Evolutionary conservation across 2,797 vertebrate genomes (phyloP), one percentile per base, ranked within the genome.

Genomic region (Xerus rutilus): DNA sequence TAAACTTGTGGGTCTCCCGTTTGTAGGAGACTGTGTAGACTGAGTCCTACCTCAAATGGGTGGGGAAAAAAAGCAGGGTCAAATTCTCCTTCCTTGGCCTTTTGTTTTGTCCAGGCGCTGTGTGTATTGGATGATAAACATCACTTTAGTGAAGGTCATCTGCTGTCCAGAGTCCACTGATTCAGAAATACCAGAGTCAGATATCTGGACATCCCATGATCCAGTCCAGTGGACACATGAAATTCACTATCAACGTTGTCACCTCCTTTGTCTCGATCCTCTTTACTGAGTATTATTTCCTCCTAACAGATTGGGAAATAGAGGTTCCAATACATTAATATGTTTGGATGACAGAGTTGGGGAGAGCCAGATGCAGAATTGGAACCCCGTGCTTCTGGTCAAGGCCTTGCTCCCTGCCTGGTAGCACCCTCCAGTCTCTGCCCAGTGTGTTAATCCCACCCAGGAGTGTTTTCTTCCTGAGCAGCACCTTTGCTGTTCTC

Each of bases 401-500:
- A 62, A 18, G 18, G 35, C 47, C 47, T 92, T 21, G 11, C 8
- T 81, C 28, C 45, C 30, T 47, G 12, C 74, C 67, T 21, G 0
- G 17, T 15, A 49, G 30, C 39, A 17, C 30, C 43, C 28, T 18
- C 70, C 11, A 0, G 0, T 5, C 64, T 87, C 86, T 85, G 59
- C 73, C 39, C 28, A 43, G 10, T 10, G 0, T 21, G 57, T 79
- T 11, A 73, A 32, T 35, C 28, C 23, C 43, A 21, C 1, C 21
- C 0, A 0, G 12, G 74, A 18, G 8, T 7, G 13, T 21, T 23
- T 43, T 35, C 32, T 73, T 67, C 32, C 84, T 21, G 39, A 25
- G 0, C 0, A 17, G 15, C 4, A 25, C 0, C 72, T 30, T 23
- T 21, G 30, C 23, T 10, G 2, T 5, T 18, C 21, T 47, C 12